Percentiles rank a stretch among this genome's conserved stretches.
Conservation (phyloP, 1,140 invertebrate species). For the Scaptomyza montana region DNA sequence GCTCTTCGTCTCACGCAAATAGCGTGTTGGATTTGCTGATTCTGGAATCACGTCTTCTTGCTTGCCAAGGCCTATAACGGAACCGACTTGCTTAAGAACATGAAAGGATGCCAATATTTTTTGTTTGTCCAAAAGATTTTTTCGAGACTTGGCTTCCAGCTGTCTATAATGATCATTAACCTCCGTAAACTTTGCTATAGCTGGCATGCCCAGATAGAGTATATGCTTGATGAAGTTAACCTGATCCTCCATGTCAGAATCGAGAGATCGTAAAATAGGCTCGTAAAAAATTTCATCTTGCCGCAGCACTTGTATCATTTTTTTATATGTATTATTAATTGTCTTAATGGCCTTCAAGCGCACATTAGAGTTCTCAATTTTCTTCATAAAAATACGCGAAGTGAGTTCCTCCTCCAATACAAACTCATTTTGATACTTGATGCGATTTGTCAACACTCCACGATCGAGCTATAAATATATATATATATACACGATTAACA, state of each 20-base stretch:
- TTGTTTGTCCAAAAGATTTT: constrained; percentile 52
- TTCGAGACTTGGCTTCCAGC: constrained; percentile 44
- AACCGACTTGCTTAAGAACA: constrained; percentile 1
- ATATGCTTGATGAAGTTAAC: constrained; percentile 77
- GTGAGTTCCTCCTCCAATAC: constrained; percentile 64
- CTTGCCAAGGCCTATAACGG: constrained; percentile 1
- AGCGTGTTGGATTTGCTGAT: constrained; percentile 39
- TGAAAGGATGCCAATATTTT: constrained; percentile 40
- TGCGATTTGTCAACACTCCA: constrained; percentile 65
- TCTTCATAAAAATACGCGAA: constrained; percentile 58
- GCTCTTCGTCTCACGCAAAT: constrained; percentile 69
- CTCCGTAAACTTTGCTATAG: constrained; percentile 65
- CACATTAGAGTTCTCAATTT: constrained; percentile 77
- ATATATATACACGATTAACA: not conserved
- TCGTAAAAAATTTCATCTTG: constrained; percentile 79
- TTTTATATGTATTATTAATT: constrained; percentile 73
- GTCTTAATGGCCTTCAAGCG: constrained; percentile 74
- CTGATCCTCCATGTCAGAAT: constrained; percentile 75
- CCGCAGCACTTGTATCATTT: constrained; percentile 66
- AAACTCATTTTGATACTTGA: constrained; percentile 75
- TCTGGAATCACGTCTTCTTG: constrained; percentile 17
- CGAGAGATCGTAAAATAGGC: constrained; percentile 73
- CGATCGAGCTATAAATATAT: constrained; percentile 35
- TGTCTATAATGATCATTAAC: constrained; percentile 56
- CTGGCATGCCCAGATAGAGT: constrained; percentile 72